Conservation (phyloP, 2,797 vertebrate species). For the Oryzias sinensis region DNA sequence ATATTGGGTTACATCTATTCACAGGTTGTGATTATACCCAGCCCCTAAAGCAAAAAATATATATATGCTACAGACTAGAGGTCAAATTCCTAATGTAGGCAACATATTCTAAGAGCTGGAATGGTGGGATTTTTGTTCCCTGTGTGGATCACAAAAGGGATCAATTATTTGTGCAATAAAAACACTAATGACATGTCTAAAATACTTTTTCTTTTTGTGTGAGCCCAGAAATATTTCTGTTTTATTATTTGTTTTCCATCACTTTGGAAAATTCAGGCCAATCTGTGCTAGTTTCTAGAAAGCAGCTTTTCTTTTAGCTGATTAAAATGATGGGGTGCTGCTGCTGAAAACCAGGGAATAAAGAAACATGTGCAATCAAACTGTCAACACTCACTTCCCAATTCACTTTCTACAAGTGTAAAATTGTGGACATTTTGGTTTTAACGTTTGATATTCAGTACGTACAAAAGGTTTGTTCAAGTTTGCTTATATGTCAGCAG, state of each 20-base stretch:
- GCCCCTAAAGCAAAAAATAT: too few relatives aligned
- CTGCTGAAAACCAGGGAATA: constrained; percentile 33
- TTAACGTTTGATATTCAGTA: constrained; percentile 40
- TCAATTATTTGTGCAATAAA: constrained; percentile 39
- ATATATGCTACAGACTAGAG: neutral
- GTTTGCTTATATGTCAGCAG: constrained; percentile 8
- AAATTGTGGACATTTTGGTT: constrained; percentile 21
- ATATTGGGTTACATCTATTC: too few relatives aligned
- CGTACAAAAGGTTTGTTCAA: constrained; percentile 19
- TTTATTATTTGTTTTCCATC: constrained; percentile 55
- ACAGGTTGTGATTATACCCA: too few relatives aligned
- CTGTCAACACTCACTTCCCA: constrained; percentile 39
- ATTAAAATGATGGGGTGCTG: constrained; percentile 48
- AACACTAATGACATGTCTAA: constrained; percentile 36
- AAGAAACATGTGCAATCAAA: constrained; percentile 55
- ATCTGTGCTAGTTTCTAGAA: constrained; percentile 48
- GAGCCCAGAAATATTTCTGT: too few relatives aligned
- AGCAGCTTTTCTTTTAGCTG: constrained; percentile 39
- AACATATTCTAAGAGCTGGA: constrained; percentile 44
- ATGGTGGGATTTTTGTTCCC: constrained; percentile 47
- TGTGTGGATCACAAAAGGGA: constrained; percentile 42
- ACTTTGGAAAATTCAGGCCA: constrained; percentile 21
- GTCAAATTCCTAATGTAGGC: constrained; percentile 58
- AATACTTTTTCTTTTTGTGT: constrained; percentile 38
- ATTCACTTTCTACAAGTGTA: constrained; percentile 27